Evolutionary conservation across 2,113 vertebrate genomes (phyloP).

Genomic region (Carassius gibelio): DNA sequence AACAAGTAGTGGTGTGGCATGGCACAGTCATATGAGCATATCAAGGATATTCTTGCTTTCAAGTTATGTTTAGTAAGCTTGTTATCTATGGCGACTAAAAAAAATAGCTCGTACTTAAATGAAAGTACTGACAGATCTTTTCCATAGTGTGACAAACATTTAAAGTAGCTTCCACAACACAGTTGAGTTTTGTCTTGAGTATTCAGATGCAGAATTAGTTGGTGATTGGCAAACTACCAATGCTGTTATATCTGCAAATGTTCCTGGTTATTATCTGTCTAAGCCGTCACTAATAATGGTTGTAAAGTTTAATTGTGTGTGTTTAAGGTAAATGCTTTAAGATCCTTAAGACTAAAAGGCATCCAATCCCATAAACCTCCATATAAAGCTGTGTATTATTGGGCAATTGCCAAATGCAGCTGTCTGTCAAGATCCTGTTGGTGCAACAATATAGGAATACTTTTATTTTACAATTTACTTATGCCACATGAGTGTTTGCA

Average conservation of each 20-base stretch:
- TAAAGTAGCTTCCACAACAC: background rate
- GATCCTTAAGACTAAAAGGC: background rate
- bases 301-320: conserved; percentile 27
- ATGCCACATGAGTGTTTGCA: background rate
- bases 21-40: background rate
- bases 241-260: background rate
- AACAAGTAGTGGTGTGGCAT: background rate
- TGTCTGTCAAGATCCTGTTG: background rate
- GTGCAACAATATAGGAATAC: background rate
- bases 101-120: background rate
- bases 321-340: background rate
- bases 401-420: background rate
- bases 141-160: background rate
- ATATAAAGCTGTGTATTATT: background rate
- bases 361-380: background rate
- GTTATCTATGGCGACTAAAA: background rate
- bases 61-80: background rate
- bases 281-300: background rate
- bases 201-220: background rate
- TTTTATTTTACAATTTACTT: background rate
- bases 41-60: background rate
- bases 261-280: background rate
- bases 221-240: background rate
- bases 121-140: background rate
- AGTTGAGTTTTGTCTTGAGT: background rate